These are phyloP conservation scores for Drosophila fuyamai DNA, from an alignment of 1,140 invertebrate genomes.

Conservation along the genomic window DNA sequence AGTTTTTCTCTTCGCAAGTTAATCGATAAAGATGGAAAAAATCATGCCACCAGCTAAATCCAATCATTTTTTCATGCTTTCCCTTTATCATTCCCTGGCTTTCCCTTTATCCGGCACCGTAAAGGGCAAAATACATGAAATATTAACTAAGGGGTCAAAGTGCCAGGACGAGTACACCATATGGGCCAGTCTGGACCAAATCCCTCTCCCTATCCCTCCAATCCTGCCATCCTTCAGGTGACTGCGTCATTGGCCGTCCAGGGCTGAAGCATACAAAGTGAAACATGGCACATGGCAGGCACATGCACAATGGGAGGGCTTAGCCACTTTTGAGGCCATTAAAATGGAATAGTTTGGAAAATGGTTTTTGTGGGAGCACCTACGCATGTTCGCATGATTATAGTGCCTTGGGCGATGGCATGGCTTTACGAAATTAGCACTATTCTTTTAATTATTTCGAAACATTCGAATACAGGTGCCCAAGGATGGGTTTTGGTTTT, in stretches of 20 bases:
- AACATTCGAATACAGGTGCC: background rate
- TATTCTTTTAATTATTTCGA: constrained; percentile 34
- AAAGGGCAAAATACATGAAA: constrained; percentile 34
- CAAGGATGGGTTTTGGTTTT: background rate
- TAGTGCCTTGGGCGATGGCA: background rate
- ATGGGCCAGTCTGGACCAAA: constrained; percentile 32
- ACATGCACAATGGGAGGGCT: constrained; percentile 29
- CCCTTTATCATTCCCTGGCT: constrained; percentile 10
- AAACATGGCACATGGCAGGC: constrained; percentile 36
- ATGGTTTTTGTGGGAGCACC: constrained; percentile 3
- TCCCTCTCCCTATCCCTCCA: background rate
- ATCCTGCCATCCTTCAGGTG: constrained; percentile 19
- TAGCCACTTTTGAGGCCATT: constrained; percentile 17
- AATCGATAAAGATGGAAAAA: constrained; percentile 8
- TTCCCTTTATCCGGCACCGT: constrained; percentile 3
- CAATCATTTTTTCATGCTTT: constrained; percentile 23
- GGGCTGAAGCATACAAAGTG: constrained; percentile 16
- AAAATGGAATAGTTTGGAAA: constrained; percentile 20
- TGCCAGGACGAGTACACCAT: constrained; percentile 33
- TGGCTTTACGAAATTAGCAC: background rate
- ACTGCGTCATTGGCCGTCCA: constrained; percentile 26
- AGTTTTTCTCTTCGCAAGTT: constrained; percentile 6
- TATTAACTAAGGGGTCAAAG: constrained; percentile 53
- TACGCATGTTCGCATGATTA: constrained; percentile 1
- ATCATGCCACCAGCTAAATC: constrained; percentile 13